Conservation (phyloP, 2,797 vertebrate genomes). For the Crocidura indochinensis region DNA sequence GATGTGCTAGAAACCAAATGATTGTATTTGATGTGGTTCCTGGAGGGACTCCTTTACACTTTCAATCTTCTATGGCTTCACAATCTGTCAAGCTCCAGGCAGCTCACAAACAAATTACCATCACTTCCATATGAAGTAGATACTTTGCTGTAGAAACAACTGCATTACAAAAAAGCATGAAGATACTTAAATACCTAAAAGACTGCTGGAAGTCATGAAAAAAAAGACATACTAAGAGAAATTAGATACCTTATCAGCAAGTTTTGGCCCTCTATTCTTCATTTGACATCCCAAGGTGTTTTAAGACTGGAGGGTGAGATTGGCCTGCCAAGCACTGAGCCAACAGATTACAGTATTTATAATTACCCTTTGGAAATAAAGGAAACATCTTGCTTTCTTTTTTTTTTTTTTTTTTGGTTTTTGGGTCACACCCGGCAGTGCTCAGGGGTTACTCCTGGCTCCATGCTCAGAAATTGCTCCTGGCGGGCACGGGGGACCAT, state of each 20-base stretch:
- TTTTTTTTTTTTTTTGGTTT: no score
- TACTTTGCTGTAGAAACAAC: conserved; percentile 14
- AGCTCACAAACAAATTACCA: conserved; percentile 65
- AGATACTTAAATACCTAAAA: conserved; percentile 72
- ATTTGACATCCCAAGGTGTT: conserved; percentile 56
- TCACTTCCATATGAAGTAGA: conserved; percentile 45
- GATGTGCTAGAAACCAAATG: conserved; percentile 77
- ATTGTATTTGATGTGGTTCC: conserved; percentile 71
- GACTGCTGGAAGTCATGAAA: conserved; percentile 70
- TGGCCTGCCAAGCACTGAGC: background rate
- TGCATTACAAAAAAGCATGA: conserved; percentile 10
- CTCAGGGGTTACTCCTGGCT: no score
- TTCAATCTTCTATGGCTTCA: conserved; percentile 15
- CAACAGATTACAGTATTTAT: background rate
- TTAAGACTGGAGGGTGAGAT: conserved; percentile 50
- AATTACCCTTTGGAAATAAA: conserved; percentile 55
- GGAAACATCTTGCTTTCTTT: background rate
- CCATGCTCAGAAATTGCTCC: no score
- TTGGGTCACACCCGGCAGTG: no score
- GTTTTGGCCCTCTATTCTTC: conserved; percentile 15
- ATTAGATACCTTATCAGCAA: conserved; percentile 54
- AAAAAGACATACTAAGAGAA: conserved; percentile 62
- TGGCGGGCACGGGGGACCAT: no score
- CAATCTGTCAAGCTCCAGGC: conserved; percentile 52
- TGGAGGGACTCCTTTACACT: conserved; percentile 77